phyloP scores from a whole-genome alignment of 1,140 invertebrate species.

The Trachelipus rathkii region DNA sequence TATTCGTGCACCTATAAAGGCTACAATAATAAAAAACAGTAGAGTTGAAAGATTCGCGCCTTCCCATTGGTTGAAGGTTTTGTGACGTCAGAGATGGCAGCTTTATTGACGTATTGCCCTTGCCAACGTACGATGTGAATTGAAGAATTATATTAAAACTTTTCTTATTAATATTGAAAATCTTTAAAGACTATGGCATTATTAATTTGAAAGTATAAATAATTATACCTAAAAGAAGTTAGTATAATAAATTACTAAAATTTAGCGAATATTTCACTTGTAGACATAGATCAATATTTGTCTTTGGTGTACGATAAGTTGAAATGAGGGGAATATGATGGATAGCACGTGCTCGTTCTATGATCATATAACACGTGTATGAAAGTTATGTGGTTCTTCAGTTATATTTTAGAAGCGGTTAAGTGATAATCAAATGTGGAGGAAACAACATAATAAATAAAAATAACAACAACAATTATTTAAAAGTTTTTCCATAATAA shows the following conservation, averaged over 20 bases:
- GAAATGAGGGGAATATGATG: not conserved
- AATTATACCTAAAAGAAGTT: not conserved
- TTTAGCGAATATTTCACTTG: not conserved
- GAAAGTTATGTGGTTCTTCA: not conserved
- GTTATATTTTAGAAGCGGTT: not conserved
- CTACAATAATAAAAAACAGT: not conserved
- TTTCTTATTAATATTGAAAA: not conserved
- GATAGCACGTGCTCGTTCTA: slow-evolving; percentile 4
- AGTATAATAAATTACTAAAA: not conserved
- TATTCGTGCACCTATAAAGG: not conserved
- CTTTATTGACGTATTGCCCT: not conserved
- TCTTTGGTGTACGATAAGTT: not conserved
- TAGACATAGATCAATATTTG: not conserved
- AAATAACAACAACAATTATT: not conserved
- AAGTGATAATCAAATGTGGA: not conserved
- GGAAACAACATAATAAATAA: not conserved
- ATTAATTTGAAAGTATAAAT: not conserved
- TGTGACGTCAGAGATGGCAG: not conserved
- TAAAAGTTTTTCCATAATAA: not conserved
- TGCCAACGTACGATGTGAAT: not conserved
- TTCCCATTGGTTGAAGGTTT: not conserved
- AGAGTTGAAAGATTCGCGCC: not conserved
- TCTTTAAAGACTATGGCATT: not conserved
- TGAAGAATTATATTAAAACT: not conserved
- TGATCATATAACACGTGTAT: not conserved